Percentiles rank a stretch among this genome's conserved stretches.
Conservation (phyloP, 1,140 invertebrate genomes). For the Drosophila oshimai region DNA sequence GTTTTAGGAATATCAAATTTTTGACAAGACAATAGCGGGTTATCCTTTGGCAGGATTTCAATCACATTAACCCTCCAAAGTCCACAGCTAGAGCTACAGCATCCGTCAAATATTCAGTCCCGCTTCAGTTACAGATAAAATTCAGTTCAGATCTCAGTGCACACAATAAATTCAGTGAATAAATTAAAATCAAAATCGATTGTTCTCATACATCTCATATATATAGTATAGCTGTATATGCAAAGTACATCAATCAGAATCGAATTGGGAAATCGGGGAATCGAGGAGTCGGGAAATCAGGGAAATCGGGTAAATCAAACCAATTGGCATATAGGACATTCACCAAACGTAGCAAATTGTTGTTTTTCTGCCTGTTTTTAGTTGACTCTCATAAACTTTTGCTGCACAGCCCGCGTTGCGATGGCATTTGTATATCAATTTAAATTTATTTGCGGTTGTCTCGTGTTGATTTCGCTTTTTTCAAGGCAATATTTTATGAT, state of each 20-base stretch:
- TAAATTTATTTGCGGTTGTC: conserved; percentile 31
- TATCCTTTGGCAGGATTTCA: conserved; percentile 22
- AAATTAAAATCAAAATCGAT: conserved; percentile 43
- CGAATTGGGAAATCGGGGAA: conserved; percentile 3
- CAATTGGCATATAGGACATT: conserved; percentile 83
- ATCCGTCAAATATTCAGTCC: conserved; percentile 31
- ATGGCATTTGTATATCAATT: conserved; percentile 36
- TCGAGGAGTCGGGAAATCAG: background rate
- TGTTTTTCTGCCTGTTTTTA: conserved; percentile 33
- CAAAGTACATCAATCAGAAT: conserved; percentile 33
- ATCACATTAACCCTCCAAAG: conserved; percentile 37
- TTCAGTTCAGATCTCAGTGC: conserved; percentile 20
- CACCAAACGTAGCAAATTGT: conserved; percentile 65
- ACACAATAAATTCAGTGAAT: conserved; percentile 45
- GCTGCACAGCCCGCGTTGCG: conserved; percentile 9
- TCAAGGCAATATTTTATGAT: conserved; percentile 43
- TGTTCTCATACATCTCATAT: conserved; percentile 8
- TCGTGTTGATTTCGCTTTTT: conserved; percentile 19
- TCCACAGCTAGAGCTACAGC: conserved; percentile 4
- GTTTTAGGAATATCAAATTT: conserved; percentile 13
- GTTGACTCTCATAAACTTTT: conserved; percentile 30
- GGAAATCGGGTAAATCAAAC: conserved; percentile 27
- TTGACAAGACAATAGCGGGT: conserved; percentile 21
- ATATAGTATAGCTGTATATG: conserved; percentile 2
- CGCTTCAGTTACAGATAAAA: background rate